Percentiles rank a stretch among this genome's conserved stretches.
Evolutionary conservation across 2,797 vertebrate species (phyloP).

Genomic region (Notoglanidium macrostoma): DNA sequence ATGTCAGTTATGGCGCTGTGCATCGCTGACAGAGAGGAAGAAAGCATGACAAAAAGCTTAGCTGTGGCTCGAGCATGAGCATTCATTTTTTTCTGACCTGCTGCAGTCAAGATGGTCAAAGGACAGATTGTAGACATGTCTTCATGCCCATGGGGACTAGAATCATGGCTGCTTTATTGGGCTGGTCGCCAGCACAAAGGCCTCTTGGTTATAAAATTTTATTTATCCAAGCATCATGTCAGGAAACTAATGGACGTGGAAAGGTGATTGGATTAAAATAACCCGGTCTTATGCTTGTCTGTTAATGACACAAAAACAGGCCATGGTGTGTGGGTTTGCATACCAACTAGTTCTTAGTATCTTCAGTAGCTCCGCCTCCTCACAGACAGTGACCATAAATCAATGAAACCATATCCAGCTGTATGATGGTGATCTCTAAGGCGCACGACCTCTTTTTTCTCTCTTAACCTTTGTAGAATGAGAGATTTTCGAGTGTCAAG

Average conservation of each 20-base stretch:
- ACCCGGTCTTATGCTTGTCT: neutral
- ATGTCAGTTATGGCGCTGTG: conserved; percentile 60
- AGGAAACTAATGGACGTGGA: neutral
- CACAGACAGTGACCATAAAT: conserved; percentile 49
- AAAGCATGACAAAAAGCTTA: conserved; percentile 65
- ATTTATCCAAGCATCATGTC: neutral
- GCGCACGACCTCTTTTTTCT: conserved; percentile 35
- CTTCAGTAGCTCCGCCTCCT: neutral
- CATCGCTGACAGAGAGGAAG: conserved; percentile 56
- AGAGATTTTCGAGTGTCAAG: conserved; percentile 65
- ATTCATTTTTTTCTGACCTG: conserved; percentile 5
- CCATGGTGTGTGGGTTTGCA: neutral
- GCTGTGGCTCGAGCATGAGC: conserved; percentile 62
- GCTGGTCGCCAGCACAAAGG: neutral
- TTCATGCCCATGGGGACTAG: neutral
- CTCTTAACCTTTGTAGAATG: conserved; percentile 41
- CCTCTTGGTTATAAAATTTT: neutral
- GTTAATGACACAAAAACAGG: neutral
- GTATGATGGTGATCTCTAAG: conserved; percentile 61
- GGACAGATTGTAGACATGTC: conserved; percentile 9
- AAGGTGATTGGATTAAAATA: neutral
- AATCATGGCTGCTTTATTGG: neutral
- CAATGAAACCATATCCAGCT: conserved; percentile 54
- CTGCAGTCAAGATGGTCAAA: neutral
- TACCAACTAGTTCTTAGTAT: neutral